Evolutionary conservation across 2,888 invertebrate genomes (phyloP), one percentile per base, ranked within the genome.

Genomic region (Nasonia oneida): DNA sequence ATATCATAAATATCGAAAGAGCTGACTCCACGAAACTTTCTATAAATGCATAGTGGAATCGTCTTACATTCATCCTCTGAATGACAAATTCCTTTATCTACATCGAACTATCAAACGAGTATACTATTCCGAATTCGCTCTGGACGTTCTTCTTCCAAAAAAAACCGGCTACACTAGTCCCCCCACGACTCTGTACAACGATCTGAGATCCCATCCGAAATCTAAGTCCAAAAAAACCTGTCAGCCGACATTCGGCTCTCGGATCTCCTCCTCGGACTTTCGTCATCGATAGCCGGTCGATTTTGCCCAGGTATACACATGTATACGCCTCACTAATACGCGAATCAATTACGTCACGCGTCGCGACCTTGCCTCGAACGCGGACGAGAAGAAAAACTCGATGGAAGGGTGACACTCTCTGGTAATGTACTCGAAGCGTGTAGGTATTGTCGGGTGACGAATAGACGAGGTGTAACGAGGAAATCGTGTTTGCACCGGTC

Each of bases 311-410:
- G 53, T 75, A n/a, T 8, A 74, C 12, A 71, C 29, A 71, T 4
- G 37, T 37, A 71, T 71, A 39, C 15, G 18, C 71, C 39, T 29
- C 29, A 57, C 15, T 8, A 10, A 10, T n/a, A 33, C 50, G n/a
- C 75, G 75, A 82, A 74, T 67, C 64, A 42, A 76, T 76, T 70
- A 70, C 82, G 70, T 64, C 76, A 70, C 39, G 76, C 74, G 15
- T 15, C 8, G 29, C 77, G 78, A 78, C 78, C 78, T 78, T 78
- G 78, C 29, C 78, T 78, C 64, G 18, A 64, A 47, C 78, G 6
- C 33, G n/a, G 4, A 37, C 3, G 33, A 67, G 67, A 67, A 33
- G 12, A 67, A 29, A 67, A 29, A 67, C 10, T 29, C 67, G 33
- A 12, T 29, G 12, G 14, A 67, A 14, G 67, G 2, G 29, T 0